A percentile compares a stretch with the other conserved stretches of the same genome.
phyloP scores from a whole-genome alignment of 2,113 vertebrate species.

The Notothenia coriiceps region DNA sequence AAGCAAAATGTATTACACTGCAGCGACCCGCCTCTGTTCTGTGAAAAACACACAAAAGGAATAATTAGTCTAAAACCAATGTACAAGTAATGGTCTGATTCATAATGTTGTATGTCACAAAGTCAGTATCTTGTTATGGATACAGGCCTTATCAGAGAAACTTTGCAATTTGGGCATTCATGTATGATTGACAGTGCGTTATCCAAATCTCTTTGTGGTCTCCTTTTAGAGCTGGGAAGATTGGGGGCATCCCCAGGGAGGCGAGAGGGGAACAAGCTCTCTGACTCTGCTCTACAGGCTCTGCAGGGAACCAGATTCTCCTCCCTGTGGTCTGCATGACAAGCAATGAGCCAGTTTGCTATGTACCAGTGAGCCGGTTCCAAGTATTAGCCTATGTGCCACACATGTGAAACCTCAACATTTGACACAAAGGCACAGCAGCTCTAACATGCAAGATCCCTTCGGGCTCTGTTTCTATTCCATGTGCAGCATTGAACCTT shows the following conservation, averaged over 20 bases:
- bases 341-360: constrained; percentile 57
- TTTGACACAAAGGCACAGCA: constrained; percentile 23
- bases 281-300: constrained; percentile 67
- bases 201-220: constrained; percentile 69
- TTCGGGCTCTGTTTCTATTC: neutral
- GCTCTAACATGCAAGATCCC: neutral
- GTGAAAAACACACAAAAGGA: constrained; percentile 26
- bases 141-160: constrained; percentile 34
- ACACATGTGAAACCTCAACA: constrained; percentile 45
- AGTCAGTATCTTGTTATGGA: neutral
- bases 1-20: constrained; percentile 64
- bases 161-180: constrained; percentile 35
- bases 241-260: constrained; percentile 54
- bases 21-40: constrained; percentile 61
- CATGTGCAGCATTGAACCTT: neutral
- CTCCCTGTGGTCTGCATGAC: constrained; percentile 47
- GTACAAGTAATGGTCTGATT: neutral
- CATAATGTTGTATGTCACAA: constrained; percentile 17
- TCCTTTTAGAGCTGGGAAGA: constrained; percentile 46
- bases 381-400: neutral
- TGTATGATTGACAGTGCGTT: constrained; percentile 49
- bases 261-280: constrained; percentile 52
- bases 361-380: constrained; percentile 35
- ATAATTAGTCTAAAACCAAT: neutral
- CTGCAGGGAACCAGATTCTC: constrained; percentile 62